Conservation (phyloP, 1,140 invertebrate genomes). For the Conopomorpha cramerella region DNA sequence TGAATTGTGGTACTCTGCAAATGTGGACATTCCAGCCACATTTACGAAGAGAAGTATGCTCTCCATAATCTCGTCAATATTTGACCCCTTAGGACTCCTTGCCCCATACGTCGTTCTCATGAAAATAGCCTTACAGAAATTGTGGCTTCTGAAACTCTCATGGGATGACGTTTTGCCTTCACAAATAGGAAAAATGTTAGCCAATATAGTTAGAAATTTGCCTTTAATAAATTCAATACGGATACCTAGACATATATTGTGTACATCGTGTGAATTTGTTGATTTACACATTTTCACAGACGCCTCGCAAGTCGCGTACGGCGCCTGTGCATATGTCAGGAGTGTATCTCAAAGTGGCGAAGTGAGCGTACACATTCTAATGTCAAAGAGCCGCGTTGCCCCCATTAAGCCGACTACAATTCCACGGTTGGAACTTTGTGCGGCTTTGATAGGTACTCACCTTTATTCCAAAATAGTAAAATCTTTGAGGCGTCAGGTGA, state of each 20-base stretch:
- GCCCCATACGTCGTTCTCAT: conserved; percentile 11
- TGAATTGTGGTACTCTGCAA: neutral
- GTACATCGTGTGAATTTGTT: neutral
- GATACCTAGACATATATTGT: no score
- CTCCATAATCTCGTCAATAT: conserved; percentile 12
- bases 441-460: conserved; percentile 5
- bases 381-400: conserved; percentile 14
- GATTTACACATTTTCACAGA: no score
- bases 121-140: conserved; percentile 18
- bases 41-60: neutral
- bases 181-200: conserved; percentile 2
- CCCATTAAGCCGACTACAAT: conserved; percentile 13
- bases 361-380: conserved; percentile 4
- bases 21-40: neutral
- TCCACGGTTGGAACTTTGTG: no score
- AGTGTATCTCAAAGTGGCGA: neutral
- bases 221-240: no score
- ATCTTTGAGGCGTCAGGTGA: no score
- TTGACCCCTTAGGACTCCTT: conserved; percentile 29
- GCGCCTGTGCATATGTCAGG: neutral
- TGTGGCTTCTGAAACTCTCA: conserved; percentile 12
- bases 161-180: conserved; percentile 18
- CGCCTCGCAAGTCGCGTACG: no score
- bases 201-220: neutral
- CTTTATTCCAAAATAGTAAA: neutral